phyloP scores from a whole-genome alignment of 2,797 vertebrate genomes.

The Tarsius wallacei region DNA sequence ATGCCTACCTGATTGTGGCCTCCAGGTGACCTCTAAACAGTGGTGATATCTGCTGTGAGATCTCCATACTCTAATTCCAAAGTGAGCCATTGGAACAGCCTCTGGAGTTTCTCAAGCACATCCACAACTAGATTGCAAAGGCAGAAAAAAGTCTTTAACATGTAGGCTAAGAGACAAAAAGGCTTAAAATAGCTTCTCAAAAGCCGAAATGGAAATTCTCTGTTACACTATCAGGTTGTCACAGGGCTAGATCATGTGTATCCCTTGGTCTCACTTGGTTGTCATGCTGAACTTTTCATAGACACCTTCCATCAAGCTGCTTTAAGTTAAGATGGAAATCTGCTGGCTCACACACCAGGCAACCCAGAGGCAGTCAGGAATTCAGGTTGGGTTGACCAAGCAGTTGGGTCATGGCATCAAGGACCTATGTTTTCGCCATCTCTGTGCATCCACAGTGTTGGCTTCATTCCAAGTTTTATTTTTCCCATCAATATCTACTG shows the following conservation, averaged over 20 bases:
- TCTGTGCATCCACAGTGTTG: neutral
- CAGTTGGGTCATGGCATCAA: neutral
- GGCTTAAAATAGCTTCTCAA: too few relatives aligned
- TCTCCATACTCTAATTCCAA: too few relatives aligned
- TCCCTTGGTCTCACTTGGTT: neutral
- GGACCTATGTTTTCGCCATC: neutral
- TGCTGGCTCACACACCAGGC: neutral
- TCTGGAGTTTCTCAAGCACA: too few relatives aligned
- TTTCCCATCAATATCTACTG: neutral
- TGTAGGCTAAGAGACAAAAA: too few relatives aligned
- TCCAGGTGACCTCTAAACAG: too few relatives aligned
- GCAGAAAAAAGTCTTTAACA: too few relatives aligned
- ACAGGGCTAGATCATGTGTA: neutral
- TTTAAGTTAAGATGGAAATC: neutral
- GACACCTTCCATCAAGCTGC: neutral
- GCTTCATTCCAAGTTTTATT: neutral
- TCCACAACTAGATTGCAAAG: too few relatives aligned
- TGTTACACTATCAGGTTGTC: neutral
- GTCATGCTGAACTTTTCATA: neutral
- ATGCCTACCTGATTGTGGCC: too few relatives aligned
- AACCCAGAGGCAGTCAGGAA: neutral
- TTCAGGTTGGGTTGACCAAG: neutral
- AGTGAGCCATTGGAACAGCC: too few relatives aligned
- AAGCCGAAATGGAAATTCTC: too few relatives aligned
- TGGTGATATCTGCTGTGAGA: too few relatives aligned